phyloP scores from a whole-genome alignment of 2,888 invertebrate species.

The Thysanoteuthis rhombus region DNA sequence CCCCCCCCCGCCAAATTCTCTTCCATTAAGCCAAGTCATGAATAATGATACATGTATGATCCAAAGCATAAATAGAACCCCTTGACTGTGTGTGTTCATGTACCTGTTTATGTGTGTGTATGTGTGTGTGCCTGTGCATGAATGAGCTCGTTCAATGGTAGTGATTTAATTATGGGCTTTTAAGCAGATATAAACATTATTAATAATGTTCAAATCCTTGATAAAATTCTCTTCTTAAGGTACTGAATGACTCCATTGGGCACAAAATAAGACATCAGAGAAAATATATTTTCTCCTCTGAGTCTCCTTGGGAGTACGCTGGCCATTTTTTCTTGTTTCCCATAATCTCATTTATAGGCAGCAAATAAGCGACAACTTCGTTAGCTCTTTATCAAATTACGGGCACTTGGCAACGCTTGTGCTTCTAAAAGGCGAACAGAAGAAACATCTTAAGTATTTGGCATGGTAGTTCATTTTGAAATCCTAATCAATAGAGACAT shows the following conservation, averaged over 20 bases:
- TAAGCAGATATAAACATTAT: neutral
- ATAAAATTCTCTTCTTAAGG: neutral
- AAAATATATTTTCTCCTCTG: neutral
- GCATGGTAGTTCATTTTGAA: neutral
- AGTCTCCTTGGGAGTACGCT: neutral
- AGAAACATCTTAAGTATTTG: neutral
- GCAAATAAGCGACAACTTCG: constrained; percentile 12
- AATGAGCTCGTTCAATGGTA: neutral
- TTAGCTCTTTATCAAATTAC: neutral
- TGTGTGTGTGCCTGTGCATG: neutral
- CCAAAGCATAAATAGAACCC: no score
- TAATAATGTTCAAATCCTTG: neutral
- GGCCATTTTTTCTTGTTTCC: neutral
- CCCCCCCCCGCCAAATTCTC: no score
- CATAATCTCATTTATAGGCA: neutral
- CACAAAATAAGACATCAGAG: neutral
- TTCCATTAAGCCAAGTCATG: no score
- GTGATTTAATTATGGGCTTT: neutral
- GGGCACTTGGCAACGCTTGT: neutral
- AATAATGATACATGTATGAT: no score
- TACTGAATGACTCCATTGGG: neutral
- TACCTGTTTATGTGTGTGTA: no score
- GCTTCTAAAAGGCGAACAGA: neutral
- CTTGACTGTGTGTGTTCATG: no score
- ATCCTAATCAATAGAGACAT: neutral